Base-by-base conservation (phyloP, 2,113 vertebrate species). In the Marmota monax region DNA sequence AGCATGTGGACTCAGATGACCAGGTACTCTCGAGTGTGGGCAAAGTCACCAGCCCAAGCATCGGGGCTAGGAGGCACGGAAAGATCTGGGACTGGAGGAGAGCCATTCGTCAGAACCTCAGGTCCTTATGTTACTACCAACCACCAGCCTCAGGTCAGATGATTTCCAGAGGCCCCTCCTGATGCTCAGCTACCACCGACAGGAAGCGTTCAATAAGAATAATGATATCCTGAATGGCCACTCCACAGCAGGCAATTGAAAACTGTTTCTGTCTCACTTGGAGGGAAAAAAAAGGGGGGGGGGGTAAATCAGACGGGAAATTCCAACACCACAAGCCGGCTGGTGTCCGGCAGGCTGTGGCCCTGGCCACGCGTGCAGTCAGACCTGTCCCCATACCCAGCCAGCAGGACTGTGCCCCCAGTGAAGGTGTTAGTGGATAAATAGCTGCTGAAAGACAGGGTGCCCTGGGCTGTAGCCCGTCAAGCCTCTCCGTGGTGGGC, bases 171-270 rank as follows among this genome's bases (percentile, higher is more conserved):
- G 97, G 90, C 98, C 97, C 96, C 96, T 96, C 86, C 97, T 98
- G 98, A 98, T 98, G 98, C 98, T 98, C 96, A 96, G 98, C 96
- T 95, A 98, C 98, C 84, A 98, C 98, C 98, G 98, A 96, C 98
- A 99, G 99, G 99, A 99, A 99, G 99, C 98, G 99, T 99, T 99
- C 99, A 99, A 98, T 98, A 98, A 99, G 98, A 99, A 99, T 99
- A 99, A 99, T 98, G 99, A 99, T 99, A 99, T 99, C 99, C 99
- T 98, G 90, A 99, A 99, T 99, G 98, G 98, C 98, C 98, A 97
- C 98, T 98, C 98, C 97, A 97, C 96, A 98, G 98, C 98, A 97
- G 98, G 98, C 98, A 99, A 99, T 99, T 99, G 98, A 98, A 99
- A 98, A 98, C 98, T 97, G 98, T 98, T 99, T 99, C 98, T 99